Conservation (phyloP, 2,797 vertebrate genomes). For the Ammospiza maritima region DNA sequence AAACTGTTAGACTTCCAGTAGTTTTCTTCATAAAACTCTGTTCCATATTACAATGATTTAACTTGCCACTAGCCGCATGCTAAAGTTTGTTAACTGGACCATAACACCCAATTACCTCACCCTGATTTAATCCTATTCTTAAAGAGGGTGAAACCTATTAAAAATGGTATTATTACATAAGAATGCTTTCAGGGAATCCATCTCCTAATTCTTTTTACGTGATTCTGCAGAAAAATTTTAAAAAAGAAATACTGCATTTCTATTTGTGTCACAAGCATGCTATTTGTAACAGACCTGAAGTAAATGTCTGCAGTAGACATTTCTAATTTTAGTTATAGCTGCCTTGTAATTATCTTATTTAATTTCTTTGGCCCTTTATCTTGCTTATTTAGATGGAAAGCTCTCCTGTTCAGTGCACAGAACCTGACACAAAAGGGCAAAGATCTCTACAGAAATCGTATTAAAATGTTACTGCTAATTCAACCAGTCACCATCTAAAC, state of each 20-base stretch:
- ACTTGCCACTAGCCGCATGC: conserved; percentile 4
- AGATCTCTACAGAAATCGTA: neutral
- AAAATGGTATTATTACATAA: neutral
- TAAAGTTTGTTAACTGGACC: conserved; percentile 24
- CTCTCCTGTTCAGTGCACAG: neutral
- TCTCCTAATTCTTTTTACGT: neutral
- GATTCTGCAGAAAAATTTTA: neutral
- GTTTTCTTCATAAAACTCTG: neutral
- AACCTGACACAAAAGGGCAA: neutral
- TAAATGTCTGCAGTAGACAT: neutral
- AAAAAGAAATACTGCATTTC: neutral
- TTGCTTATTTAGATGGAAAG: neutral
- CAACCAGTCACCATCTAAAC: neutral
- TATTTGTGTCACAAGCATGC: neutral
- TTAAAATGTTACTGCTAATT: neutral
- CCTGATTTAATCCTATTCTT: conserved; percentile 2
- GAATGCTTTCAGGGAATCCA: neutral
- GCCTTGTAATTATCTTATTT: neutral
- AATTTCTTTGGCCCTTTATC: neutral
- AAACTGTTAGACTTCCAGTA: conserved; percentile 32
- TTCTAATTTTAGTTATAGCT: neutral
- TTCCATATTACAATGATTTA: conserved; percentile 31
- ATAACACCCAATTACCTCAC: conserved; percentile 23
- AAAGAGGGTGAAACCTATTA: neutral
- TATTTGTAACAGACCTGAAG: neutral